Percentiles rank a stretch among this genome's conserved stretches.
phyloP scores from a whole-genome alignment of 2,113 vertebrate species.

The Lanius collurio region DNA sequence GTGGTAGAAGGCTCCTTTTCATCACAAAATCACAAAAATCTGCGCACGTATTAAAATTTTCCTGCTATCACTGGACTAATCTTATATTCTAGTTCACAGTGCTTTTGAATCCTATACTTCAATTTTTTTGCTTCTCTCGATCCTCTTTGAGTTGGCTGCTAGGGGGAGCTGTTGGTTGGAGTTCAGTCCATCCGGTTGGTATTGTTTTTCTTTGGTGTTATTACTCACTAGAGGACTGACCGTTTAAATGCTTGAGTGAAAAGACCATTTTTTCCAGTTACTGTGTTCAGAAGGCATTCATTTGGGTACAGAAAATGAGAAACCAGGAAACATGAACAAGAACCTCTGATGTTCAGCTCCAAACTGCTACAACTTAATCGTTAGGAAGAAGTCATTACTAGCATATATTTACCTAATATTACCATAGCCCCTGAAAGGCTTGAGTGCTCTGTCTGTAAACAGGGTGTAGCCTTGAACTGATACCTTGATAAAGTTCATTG shows the following conservation, averaged over 20 bases:
- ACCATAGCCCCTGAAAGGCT: not conserved
- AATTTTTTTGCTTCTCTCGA: not conserved
- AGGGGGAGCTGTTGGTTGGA: constrained; percentile 57
- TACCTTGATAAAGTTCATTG: constrained; percentile 16
- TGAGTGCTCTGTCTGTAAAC: constrained; percentile 1
- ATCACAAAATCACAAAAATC: not conserved
- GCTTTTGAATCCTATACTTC: not conserved
- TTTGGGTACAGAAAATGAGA: constrained; percentile 25
- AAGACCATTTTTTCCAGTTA: constrained; percentile 30
- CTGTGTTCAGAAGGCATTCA: constrained; percentile 30
- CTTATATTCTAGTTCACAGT: not conserved
- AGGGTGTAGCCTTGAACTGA: not conserved
- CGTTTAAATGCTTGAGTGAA: constrained; percentile 1
- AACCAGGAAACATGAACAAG: not conserved
- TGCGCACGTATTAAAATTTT: not conserved
- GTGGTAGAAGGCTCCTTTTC: not conserved
- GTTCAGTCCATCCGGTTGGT: not conserved
- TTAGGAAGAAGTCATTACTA: not conserved
- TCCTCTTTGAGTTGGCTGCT: not conserved
- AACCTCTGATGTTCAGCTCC: not conserved
- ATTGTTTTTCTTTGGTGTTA: constrained; percentile 39
- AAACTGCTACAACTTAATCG: not conserved
- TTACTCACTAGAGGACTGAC: constrained; percentile 39
- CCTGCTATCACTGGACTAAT: not conserved
- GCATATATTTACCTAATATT: not conserved